Evolutionary conservation across 1,140 invertebrate genomes (phyloP).

Genomic region (Lasaia peninsularis): DNA sequence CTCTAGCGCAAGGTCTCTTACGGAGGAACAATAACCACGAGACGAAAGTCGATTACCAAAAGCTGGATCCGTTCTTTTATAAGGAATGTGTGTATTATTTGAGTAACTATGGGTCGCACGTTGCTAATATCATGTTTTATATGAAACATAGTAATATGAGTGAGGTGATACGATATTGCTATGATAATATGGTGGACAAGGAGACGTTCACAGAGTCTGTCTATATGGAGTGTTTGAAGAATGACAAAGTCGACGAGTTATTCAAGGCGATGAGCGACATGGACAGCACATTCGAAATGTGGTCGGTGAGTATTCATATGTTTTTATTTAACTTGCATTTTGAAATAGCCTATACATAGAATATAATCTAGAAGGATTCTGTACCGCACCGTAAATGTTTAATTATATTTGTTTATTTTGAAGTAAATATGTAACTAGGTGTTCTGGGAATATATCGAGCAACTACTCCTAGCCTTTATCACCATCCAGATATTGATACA

Average conservation of each 20-base stretch:
- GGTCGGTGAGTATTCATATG: conserved; percentile 81
- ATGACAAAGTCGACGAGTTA: conserved; percentile 79
- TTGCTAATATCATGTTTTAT: conserved; percentile 84
- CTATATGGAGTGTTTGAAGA: conserved; percentile 81
- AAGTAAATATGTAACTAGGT: no score
- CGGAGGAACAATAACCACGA: conserved; percentile 56
- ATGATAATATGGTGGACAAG: conserved; percentile 80
- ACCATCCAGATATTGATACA: no score
- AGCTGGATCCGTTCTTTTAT: conserved; percentile 79
- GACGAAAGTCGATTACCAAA: conserved; percentile 50
- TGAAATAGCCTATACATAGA: no score
- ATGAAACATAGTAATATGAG: conserved; percentile 80
- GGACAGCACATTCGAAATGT: conserved; percentile 80
- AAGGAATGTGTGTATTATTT: conserved; percentile 86
- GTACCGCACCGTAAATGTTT: no score
- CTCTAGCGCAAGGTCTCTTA: conserved; percentile 45
- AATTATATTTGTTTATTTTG: no score
- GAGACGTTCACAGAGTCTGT: conserved; percentile 85
- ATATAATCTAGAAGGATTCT: conserved; percentile 3
- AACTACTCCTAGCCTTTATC: no score
- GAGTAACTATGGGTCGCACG: conserved; percentile 82
- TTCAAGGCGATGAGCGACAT: conserved; percentile 79
- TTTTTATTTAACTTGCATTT: no score
- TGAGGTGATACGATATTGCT: conserved; percentile 80
- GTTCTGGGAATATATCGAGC: no score